Conservation (phyloP, 2,888 invertebrate species). For the Diadromus collaris region DNA sequence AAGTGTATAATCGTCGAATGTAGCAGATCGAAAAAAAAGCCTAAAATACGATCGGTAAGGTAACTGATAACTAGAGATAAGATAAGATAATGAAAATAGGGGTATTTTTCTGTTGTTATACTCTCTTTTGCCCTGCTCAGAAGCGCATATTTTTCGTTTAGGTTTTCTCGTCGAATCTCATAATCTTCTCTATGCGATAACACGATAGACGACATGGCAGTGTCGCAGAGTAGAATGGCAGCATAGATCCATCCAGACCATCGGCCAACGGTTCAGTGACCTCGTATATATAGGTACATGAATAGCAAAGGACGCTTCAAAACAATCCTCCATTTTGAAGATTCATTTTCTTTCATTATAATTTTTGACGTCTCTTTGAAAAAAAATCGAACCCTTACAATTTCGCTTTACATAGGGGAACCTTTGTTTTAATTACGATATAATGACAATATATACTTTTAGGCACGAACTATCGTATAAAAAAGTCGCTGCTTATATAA, state of each 20-base stretch:
- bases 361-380: no score
- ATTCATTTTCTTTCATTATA: background rate
- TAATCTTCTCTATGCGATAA: background rate
- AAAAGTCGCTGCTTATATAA: background rate
- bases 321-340: background rate
- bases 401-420: no score
- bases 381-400: no score
- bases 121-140: background rate
- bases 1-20: background rate
- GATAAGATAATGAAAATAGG: background rate
- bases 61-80: slow-evolving; percentile 8
- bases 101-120: background rate
- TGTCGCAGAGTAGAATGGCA: background rate
- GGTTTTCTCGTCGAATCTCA: background rate
- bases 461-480: background rate
- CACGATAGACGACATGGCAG: background rate
- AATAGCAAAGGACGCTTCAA: background rate
- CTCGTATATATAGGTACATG: background rate
- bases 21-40: background rate
- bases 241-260: background rate
- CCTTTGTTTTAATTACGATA: no score
- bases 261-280: background rate
- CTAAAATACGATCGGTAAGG: background rate
- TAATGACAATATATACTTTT: no score
- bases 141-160: background rate